A percentile compares a stretch with the other conserved stretches of the same genome.
Conservation (phyloP, 2,113 vertebrate genomes). For the Scortum barcoo region DNA sequence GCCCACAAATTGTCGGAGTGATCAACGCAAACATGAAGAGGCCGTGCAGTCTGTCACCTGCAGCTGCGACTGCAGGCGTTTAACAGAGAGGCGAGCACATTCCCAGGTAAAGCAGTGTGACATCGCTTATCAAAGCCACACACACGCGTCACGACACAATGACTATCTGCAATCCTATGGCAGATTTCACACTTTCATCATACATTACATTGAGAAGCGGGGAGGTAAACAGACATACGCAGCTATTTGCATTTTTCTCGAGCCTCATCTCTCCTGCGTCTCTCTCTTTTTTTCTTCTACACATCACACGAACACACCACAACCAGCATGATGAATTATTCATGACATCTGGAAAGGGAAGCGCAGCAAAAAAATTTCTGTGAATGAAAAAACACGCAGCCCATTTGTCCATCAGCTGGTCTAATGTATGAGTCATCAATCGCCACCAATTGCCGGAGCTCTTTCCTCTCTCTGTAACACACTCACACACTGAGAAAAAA, state of each 20-base stretch:
- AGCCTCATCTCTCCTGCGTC: not conserved
- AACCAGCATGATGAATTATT: slow-evolving; percentile 33
- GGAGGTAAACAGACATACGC: not conserved
- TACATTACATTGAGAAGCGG: not conserved
- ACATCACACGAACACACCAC: not conserved
- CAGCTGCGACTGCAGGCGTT: slow-evolving; percentile 10
- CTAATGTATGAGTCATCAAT: slow-evolving; percentile 39
- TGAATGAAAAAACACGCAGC: not conserved
- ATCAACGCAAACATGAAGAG: not conserved
- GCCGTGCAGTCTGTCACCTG: slow-evolving; percentile 12
- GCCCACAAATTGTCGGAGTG: not conserved
- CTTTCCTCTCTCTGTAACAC: not conserved
- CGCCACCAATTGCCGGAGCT: not conserved
- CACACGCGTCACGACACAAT: not conserved
- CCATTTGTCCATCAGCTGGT: slow-evolving; percentile 18
- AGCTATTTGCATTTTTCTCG: not conserved
- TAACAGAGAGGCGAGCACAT: not conserved
- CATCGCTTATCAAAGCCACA: not conserved
- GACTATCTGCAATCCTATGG: not conserved
- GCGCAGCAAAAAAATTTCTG: not conserved
- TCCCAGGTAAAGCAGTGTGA: not conserved
- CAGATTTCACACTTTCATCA: slow-evolving; percentile 8
- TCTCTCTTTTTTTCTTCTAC: not conserved
- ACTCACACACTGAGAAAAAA: not conserved
- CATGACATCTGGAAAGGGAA: slow-evolving; percentile 10